These are phyloP conservation scores for Andrena trimmerana DNA, from an alignment of 2,888 invertebrate species.

Conservation along the genomic window DNA sequence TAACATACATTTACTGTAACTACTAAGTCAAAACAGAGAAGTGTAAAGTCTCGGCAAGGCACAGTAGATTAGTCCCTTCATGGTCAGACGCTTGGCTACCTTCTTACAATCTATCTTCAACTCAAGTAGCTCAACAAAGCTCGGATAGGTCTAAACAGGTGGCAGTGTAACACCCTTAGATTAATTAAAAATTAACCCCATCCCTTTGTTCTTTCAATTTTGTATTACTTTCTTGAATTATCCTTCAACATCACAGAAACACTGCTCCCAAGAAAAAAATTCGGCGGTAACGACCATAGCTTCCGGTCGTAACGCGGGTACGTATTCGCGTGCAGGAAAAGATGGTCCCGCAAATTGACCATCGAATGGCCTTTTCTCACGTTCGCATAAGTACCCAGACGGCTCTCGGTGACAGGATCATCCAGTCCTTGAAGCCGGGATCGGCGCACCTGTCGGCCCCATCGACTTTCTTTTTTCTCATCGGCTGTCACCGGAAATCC, in stretches of 20 bases:
- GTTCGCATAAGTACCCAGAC: constrained; percentile 56
- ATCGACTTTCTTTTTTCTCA: constrained; percentile 67
- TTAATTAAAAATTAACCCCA: too few species aligned
- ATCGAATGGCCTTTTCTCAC: constrained; percentile 58
- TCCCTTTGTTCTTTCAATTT: too few species aligned
- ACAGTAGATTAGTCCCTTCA: too few species aligned
- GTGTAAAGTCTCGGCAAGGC: too few species aligned
- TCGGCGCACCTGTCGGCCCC: constrained; percentile 69
- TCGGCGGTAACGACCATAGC: not conserved
- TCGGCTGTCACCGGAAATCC: constrained; percentile 70
- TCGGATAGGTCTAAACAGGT: too few species aligned
- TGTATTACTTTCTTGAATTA: too few species aligned
- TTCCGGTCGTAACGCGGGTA: not conserved
- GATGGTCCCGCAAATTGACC: constrained; percentile 42
- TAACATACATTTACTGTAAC: too few species aligned
- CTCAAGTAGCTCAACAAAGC: too few species aligned
- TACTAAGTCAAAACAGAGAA: too few species aligned
- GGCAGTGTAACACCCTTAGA: too few species aligned
- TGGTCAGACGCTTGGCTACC: too few species aligned
- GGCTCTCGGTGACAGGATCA: constrained; percentile 68
- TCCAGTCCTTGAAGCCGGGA: constrained; percentile 70
- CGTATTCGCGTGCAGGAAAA: constrained; percentile 6
- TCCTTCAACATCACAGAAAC: not conserved
- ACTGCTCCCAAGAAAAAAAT: not conserved
- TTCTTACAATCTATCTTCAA: too few species aligned